A percentile compares a stretch with the other conserved stretches of the same genome.
These are phyloP conservation scores for Pollenia labialis DNA, from an alignment of 2,888 invertebrate species.

Conservation along the genomic window DNA sequence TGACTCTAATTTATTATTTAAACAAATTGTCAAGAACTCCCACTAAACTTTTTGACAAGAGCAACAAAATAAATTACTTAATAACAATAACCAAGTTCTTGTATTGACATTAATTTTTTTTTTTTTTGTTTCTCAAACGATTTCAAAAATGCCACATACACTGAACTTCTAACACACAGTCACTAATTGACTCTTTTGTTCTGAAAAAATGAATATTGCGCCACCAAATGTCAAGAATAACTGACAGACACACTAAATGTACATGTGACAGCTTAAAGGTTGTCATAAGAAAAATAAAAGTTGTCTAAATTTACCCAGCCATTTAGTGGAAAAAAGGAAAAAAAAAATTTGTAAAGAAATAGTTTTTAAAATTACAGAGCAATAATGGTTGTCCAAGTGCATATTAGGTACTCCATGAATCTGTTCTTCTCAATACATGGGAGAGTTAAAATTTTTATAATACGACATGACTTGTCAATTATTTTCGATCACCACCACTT, in stretches of 20 bases:
- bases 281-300: background rate
- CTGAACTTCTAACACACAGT: background rate
- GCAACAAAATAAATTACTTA: background rate
- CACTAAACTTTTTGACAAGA: constrained; percentile 1
- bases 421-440: background rate
- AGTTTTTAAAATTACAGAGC: constrained; percentile 21
- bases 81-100: background rate
- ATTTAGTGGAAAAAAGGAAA: background rate
- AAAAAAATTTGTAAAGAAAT: background rate
- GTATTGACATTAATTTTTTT: background rate
- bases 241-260: constrained; percentile 41
- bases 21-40: constrained; percentile 37
- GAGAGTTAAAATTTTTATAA: constrained; percentile 11
- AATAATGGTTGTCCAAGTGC: background rate
- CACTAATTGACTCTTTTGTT: constrained; percentile 49
- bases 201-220: background rate
- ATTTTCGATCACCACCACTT: constrained; percentile 47
- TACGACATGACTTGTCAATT: constrained; percentile 62
- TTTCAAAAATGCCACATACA: background rate
- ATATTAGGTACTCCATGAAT: background rate
- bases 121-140: background rate
- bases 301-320: background rate
- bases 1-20: constrained; percentile 21
- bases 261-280: background rate
- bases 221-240: constrained; percentile 50